Evolutionary conservation across 1,140 invertebrate species (phyloP).

Genomic region (Nasonia giraulti): DNA sequence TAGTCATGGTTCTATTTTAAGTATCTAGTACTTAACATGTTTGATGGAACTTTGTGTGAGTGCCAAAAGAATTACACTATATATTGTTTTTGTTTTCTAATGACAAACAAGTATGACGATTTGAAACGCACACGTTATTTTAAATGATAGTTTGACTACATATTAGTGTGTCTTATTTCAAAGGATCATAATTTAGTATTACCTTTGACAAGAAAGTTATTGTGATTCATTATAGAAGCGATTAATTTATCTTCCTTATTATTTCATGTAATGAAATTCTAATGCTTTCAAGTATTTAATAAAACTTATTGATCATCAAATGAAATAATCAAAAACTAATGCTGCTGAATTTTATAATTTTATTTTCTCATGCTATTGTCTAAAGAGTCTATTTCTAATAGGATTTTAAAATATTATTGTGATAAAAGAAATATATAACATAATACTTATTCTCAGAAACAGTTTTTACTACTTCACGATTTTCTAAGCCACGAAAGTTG

Average conservation of each 20-base stretch:
- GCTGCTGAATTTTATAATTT: not conserved
- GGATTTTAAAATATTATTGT: slow-evolving; percentile 20
- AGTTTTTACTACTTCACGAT: slow-evolving; percentile 27
- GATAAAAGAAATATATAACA: slow-evolving; percentile 29
- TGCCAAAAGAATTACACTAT: slow-evolving; percentile 35
- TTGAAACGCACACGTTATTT: slow-evolving; percentile 15
- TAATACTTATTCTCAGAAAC: slow-evolving; percentile 36
- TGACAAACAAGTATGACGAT: not conserved
- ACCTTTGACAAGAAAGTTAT: not conserved
- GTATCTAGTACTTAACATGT: slow-evolving; percentile 61
- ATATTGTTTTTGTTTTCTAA: slow-evolving; percentile 15
- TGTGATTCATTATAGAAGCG: slow-evolving; percentile 4
- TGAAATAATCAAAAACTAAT: not conserved
- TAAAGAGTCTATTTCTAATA: not conserved
- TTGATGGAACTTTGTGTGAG: not conserved
- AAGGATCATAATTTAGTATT: slow-evolving; percentile 10
- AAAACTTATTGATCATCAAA: not conserved
- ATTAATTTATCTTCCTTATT: not conserved
- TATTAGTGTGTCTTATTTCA: slow-evolving; percentile 7
- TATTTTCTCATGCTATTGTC: not conserved
- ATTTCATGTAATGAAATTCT: not conserved
- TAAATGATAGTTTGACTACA: not conserved
- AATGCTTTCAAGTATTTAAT: not conserved
- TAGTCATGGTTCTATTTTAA: slow-evolving; percentile 71
- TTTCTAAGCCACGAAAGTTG: slow-evolving; percentile 29